phyloP scores from a whole-genome alignment of 1,140 invertebrate genomes.

The Ericerus pela region DNA sequence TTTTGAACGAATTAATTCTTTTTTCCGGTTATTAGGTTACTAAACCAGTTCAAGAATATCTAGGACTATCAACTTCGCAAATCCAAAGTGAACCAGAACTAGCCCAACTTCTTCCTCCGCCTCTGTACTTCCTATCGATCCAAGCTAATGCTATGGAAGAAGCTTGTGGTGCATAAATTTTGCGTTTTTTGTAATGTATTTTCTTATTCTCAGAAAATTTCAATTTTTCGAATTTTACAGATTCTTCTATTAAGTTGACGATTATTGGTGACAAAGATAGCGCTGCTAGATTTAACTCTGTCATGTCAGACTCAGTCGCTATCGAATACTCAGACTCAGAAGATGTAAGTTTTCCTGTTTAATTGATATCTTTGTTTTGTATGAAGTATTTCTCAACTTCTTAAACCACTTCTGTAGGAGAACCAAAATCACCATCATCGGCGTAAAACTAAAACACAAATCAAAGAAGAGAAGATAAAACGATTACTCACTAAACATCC shows the following conservation, averaged over 20 bases:
- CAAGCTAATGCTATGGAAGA: conserved; percentile 70
- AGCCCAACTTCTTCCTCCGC: conserved; percentile 58
- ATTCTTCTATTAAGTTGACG: conserved; percentile 33
- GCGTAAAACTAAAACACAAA: conserved; percentile 18
- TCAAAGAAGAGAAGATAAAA: conserved; percentile 30
- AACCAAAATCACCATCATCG: neutral
- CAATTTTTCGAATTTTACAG: conserved; percentile 23
- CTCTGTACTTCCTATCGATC: conserved; percentile 77
- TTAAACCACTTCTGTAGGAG: neutral
- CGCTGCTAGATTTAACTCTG: conserved; percentile 30
- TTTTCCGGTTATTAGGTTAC: conserved; percentile 44
- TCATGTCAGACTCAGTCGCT: conserved; percentile 24
- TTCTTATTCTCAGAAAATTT: neutral
- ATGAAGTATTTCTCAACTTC: neutral
- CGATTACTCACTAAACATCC: conserved; percentile 36
- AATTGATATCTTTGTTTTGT: neutral
- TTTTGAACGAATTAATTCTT: neutral
- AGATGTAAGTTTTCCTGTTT: conserved; percentile 22
- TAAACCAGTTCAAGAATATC: conserved; percentile 76
- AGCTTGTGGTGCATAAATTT: conserved; percentile 29
- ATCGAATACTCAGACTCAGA: conserved; percentile 35
- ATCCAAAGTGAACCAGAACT: conserved; percentile 55
- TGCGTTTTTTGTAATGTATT: neutral
- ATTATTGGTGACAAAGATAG: conserved; percentile 39
- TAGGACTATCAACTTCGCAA: conserved; percentile 64